phyloP scores from a whole-genome alignment of 2,888 invertebrate genomes.

The Oligia fasciuncula region DNA sequence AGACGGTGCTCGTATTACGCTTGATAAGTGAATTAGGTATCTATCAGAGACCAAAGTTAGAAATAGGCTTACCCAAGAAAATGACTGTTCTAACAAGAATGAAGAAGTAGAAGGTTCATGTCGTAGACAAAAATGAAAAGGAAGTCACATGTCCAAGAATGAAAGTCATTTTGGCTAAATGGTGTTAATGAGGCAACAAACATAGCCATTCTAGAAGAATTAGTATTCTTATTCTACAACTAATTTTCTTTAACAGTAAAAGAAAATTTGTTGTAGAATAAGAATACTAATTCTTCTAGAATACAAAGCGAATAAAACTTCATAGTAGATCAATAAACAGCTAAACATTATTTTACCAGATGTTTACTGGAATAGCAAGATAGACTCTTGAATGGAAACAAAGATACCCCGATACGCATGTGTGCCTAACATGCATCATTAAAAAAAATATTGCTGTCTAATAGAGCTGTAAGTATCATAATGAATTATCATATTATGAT shows the following conservation, averaged over 20 bases:
- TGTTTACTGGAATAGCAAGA: background rate
- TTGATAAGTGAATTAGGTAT: background rate
- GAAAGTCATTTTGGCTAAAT: rapidly evolving
- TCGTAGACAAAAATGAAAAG: background rate
- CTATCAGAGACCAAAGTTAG: background rate
- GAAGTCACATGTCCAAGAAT: background rate
- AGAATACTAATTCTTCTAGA: background rate
- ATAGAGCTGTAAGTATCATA: slow-evolving; percentile 47
- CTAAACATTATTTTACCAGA: background rate
- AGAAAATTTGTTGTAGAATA: background rate
- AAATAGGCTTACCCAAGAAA: background rate
- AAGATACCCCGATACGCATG: slow-evolving; percentile 6
- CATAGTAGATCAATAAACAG: background rate
- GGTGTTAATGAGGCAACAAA: background rate
- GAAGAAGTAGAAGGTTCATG: background rate
- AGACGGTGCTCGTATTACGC: background rate
- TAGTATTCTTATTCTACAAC: too few species aligned
- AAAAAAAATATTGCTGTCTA: slow-evolving; percentile 21
- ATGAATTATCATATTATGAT: slow-evolving; percentile 21
- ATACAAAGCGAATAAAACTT: background rate
- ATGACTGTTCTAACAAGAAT: background rate
- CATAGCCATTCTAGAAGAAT: too few species aligned
- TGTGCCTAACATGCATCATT: slow-evolving; percentile 14
- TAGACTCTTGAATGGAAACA: slow-evolving; percentile 1
- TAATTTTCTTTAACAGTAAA: too few species aligned